phyloP scores from a whole-genome alignment of 2,888 invertebrate species.

The Torymus auratus region DNA sequence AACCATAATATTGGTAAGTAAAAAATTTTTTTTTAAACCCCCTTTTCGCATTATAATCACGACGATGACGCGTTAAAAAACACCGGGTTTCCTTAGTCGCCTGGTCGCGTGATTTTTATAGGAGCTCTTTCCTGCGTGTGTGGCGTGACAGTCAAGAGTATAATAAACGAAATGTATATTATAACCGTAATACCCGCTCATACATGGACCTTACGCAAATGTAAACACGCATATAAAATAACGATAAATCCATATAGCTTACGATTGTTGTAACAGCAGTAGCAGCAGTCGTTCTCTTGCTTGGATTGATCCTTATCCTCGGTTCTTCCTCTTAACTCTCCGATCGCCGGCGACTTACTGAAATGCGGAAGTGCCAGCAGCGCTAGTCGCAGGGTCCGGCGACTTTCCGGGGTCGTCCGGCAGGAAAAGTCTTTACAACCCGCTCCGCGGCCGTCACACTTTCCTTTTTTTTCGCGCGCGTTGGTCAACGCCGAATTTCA shows the following conservation, averaged over 20 bases:
- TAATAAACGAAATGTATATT: slow-evolving; percentile 9
- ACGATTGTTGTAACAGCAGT: no score
- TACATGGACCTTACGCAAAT: slow-evolving; percentile 2
- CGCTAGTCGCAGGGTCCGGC: no score
- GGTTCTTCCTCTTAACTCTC: no score
- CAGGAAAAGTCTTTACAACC: slow-evolving; percentile 59
- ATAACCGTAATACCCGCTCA: no score
- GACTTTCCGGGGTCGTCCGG: slow-evolving; percentile 23
- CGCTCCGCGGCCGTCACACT: slow-evolving; percentile 62
- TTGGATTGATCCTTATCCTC: no score
- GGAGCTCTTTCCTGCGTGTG: background rate
- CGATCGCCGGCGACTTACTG: no score
- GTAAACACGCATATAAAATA: background rate
- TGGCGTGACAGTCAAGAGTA: background rate
- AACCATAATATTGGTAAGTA: no score
- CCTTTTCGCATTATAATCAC: no score
- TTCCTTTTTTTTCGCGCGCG: slow-evolving; percentile 59
- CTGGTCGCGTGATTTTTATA: slow-evolving; percentile 10
- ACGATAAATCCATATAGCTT: background rate
- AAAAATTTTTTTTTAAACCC: no score
- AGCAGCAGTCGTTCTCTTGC: no score
- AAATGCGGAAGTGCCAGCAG: no score
- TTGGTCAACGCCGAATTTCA: slow-evolving; percentile 16
- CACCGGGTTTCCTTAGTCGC: background rate
- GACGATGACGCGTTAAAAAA: background rate